A percentile compares a stretch with the other conserved stretches of the same genome.
Evolutionary conservation across 1,140 invertebrate genomes (phyloP).

Genomic region (Ceratoteleas bidentatus): DNA sequence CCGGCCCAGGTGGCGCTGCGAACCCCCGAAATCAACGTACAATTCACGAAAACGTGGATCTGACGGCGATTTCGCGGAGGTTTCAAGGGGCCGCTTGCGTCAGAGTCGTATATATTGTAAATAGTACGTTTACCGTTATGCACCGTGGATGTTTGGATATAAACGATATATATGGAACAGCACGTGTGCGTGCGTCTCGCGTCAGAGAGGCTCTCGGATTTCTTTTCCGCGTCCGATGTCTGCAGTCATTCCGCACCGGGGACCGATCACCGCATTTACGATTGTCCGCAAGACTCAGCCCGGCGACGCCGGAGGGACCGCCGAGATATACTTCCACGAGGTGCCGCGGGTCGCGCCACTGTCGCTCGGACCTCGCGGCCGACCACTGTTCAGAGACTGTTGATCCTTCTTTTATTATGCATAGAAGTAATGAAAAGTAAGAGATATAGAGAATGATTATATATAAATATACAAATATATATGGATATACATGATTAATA

Average conservation of each 20-base stretch:
- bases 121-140: conserved; percentile 70
- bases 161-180: conserved; percentile 28
- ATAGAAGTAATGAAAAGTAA: background rate
- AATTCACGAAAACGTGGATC: too few relatives aligned
- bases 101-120: conserved; percentile 66
- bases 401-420: too few relatives aligned
- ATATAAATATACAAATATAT: too few relatives aligned
- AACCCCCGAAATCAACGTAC: too few relatives aligned
- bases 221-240: conserved; percentile 46
- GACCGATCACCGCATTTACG: too few relatives aligned
- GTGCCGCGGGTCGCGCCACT: background rate
- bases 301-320: conserved; percentile 34
- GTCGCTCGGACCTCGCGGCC: background rate
- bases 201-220: conserved; percentile 38
- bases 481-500: too few relatives aligned
- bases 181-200: conserved; percentile 33
- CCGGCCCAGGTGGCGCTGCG: too few relatives aligned
- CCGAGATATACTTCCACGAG: conserved; percentile 34
- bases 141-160: conserved; percentile 71
- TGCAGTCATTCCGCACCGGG: conserved; percentile 39
- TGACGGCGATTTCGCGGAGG: too few relatives aligned
- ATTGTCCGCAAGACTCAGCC: conserved; percentile 35
- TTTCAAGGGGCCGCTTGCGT: too few relatives aligned
- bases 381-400: too few relatives aligned
- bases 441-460: conserved; percentile 30